Percentiles rank a stretch among this genome's conserved stretches.
phyloP scores from a whole-genome alignment of 2,113 vertebrate species.

The Alosa alosa region DNA sequence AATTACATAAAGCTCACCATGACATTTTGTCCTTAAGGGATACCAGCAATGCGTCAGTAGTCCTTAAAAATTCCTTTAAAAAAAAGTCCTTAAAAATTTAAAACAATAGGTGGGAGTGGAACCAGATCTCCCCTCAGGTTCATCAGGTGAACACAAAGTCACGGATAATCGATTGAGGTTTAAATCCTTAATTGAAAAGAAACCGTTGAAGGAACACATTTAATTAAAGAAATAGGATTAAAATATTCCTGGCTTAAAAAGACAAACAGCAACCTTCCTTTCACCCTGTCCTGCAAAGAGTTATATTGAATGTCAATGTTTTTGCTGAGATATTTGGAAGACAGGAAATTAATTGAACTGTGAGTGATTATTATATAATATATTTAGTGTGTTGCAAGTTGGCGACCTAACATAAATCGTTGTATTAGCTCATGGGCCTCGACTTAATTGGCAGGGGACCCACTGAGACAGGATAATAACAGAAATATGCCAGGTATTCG shows the following conservation, averaged over 20 bases:
- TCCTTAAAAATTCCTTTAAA: no score
- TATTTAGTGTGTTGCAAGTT: neutral
- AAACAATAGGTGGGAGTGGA: neutral
- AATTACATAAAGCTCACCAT: neutral
- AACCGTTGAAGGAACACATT: neutral
- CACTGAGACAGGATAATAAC: neutral
- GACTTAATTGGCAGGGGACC: neutral
- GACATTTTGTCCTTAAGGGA: neutral
- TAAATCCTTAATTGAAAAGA: neutral
- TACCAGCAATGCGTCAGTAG: neutral
- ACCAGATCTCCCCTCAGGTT: neutral
- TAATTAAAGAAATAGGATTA: neutral
- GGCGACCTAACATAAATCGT: neutral
- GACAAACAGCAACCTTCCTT: neutral
- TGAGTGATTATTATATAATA: neutral
- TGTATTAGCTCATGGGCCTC: neutral
- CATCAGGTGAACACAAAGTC: neutral
- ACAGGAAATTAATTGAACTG: conserved; percentile 36
- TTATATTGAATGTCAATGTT: neutral
- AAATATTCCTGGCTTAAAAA: neutral
- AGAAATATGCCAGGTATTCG: neutral
- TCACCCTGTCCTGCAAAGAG: neutral
- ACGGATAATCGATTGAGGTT: neutral
- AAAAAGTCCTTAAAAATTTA: neutral
- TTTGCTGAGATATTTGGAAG: neutral